These are phyloP conservation scores for Eupithecia insigniata DNA, from an alignment of 2,888 invertebrate species.

Conservation along the genomic window DNA sequence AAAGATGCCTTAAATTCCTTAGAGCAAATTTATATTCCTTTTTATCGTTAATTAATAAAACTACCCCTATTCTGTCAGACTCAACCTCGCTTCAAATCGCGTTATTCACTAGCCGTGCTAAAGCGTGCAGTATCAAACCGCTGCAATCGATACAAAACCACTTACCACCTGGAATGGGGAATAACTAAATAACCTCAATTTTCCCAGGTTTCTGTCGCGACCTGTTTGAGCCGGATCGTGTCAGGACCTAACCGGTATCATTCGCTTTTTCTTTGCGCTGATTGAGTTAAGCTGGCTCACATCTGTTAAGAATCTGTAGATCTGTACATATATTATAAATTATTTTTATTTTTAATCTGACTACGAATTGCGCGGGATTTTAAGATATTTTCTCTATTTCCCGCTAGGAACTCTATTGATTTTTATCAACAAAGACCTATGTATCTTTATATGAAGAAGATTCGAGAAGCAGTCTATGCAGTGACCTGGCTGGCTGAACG, in stretches of 20 bases:
- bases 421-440: too few species aligned
- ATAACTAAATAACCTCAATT: slow-evolving; percentile 28
- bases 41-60: not conserved
- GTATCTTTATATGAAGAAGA: too few species aligned
- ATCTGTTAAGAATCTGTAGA: not conserved
- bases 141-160: slow-evolving; percentile 18
- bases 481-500: slow-evolving; percentile 20
- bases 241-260: slow-evolving; percentile 43
- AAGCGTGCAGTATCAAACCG: not conserved
- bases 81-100: not conserved
- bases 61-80: not conserved
- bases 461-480: not conserved
- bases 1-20: not conserved
- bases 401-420: too few species aligned
- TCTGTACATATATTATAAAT: too few species aligned
- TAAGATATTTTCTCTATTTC: too few species aligned
- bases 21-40: not conserved
- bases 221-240: slow-evolving; percentile 46
- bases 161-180: slow-evolving; percentile 19
- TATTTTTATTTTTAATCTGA: too few species aligned
- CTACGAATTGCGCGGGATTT: too few species aligned
- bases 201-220: slow-evolving; percentile 28
- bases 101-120: slow-evolving; percentile 1
- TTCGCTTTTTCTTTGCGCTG: slow-evolving; percentile 32
- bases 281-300: slow-evolving; percentile 14